Base-by-base conservation (phyloP, 2,888 invertebrate genomes). In the Muscina levida region DNA sequence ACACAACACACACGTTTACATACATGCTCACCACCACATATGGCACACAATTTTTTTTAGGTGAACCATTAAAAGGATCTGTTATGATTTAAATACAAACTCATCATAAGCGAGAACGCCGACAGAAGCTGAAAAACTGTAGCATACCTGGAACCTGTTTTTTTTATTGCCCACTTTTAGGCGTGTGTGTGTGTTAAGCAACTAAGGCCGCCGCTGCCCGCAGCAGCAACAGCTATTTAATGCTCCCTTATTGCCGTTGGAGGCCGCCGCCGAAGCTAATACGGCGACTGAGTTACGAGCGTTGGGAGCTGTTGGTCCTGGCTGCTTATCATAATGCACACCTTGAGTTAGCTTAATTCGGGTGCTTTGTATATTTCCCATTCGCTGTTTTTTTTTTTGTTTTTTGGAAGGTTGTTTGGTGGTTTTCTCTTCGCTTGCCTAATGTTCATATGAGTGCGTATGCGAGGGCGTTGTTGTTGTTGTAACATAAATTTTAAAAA, bases 281-380 rank as follows among this genome's bases (percentile, higher is more conserved):
- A 39, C 62, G 13, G 42, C 39, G 37, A 62, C 62, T 62, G 62
- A 62, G 62, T 37, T 62, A 62, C 37, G 62, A 26, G 39, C 26
- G 39, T 13, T n/a, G 42, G 19, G 42, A 39, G 22, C 11, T 19
- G 48, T 31, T 31, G 31, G 31, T 31, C 31, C 31, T 31, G 62
- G 44, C 82, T 78, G 77, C 84, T 84, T 84, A 84, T 84, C 84
- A 81, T 77, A 84, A 79, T 82, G 82, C 77, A 83, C 84, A 84
- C 84, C 83, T 84, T 83, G 83, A 65, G 67, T 62, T 66, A 70
- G 72, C 70, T 79, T 82, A 67, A 79, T 51, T 53, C 65, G 70
- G 37, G 42, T 82, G 67, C 71, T 82, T 10, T 65, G n/a, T n/a
- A n/a, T n/a, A n/a, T n/a, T n/a, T n/a, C n/a, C n/a, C n/a, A n/a